Conservation (phyloP, 2,797 vertebrate genomes). For the Halcyon badia region DNA sequence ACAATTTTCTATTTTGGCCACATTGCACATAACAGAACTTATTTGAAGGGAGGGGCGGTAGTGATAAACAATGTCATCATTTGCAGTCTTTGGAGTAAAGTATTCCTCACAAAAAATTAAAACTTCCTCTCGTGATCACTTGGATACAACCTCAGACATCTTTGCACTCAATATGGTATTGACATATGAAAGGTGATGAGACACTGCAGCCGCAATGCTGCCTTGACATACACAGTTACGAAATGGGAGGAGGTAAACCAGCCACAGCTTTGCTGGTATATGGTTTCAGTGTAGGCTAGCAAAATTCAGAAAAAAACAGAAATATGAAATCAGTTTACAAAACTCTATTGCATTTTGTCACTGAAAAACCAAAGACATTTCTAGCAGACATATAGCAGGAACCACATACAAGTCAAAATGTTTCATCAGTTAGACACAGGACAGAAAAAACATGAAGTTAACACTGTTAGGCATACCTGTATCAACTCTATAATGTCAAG, state of each 20-base stretch:
- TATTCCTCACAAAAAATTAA: background rate
- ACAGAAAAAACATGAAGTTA: background rate
- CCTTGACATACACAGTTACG: background rate
- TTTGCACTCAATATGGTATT: background rate
- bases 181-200: background rate
- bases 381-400: background rate
- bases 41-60: background rate
- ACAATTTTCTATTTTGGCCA: background rate
- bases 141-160: background rate
- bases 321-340: background rate
- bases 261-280: background rate
- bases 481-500: background rate
- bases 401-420: background rate
- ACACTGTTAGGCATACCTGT: accelerated
- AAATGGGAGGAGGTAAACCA: background rate
- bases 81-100: background rate
- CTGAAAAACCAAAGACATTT: background rate
- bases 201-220: background rate
- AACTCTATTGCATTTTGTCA: background rate
- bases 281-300: background rate
- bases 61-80: background rate
- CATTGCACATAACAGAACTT: background rate
- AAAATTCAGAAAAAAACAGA: background rate
- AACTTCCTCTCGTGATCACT: background rate
- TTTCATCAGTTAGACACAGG: background rate